phyloP scores from a whole-genome alignment of 2,888 invertebrate genomes.

The Hypercompe scribonia region DNA sequence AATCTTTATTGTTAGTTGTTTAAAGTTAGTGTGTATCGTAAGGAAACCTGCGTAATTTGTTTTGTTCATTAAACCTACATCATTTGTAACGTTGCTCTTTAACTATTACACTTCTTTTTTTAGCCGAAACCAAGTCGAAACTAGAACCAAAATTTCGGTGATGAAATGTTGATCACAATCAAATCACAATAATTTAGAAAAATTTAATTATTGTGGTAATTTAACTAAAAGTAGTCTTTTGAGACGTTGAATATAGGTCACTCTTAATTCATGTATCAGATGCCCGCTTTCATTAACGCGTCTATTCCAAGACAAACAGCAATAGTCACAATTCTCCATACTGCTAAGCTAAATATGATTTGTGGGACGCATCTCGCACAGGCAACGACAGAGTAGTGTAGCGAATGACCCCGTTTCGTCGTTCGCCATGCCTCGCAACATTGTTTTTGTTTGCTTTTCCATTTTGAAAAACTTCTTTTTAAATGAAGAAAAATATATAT shows the following conservation, averaged over 20 bases:
- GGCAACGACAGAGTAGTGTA: slow-evolving; percentile 67
- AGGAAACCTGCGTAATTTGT: no score
- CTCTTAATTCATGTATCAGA: slow-evolving; percentile 65
- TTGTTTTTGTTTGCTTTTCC: slow-evolving; percentile 52
- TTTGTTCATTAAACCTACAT: no score
- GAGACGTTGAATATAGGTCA: slow-evolving; percentile 61
- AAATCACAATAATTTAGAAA: background rate
- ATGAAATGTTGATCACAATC: background rate
- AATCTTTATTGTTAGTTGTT: no score
- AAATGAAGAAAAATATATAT: background rate
- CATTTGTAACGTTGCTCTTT: no score
- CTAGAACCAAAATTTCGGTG: background rate
- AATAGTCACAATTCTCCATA: slow-evolving; percentile 74
- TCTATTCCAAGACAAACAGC: slow-evolving; percentile 77
- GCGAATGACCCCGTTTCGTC: slow-evolving; percentile 74
- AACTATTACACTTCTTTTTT: no score
- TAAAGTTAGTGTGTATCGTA: no score
- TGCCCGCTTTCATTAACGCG: slow-evolving; percentile 70
- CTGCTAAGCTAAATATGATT: slow-evolving; percentile 80
- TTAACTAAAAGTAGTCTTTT: slow-evolving; percentile 28
- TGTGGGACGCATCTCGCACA: slow-evolving; percentile 75
- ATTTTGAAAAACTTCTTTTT: slow-evolving; percentile 24
- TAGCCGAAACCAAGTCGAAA: background rate
- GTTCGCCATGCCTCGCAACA: slow-evolving; percentile 53
- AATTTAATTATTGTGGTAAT: slow-evolving; percentile 24